Base-by-base conservation (phyloP, 2,888 invertebrate species). In the Watsonalla binaria region DNA sequence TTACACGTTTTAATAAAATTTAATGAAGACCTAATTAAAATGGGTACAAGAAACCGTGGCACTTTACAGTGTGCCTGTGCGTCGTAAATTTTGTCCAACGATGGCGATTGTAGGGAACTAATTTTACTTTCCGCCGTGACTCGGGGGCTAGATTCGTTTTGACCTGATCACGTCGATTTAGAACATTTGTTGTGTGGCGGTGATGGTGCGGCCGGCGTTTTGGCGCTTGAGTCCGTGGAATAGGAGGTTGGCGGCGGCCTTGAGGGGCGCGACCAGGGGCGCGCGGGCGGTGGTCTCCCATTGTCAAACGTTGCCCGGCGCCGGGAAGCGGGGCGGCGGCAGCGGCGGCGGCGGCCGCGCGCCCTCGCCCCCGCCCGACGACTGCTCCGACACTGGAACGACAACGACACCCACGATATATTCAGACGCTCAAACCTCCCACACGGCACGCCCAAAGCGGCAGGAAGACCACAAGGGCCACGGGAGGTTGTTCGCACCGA, bases 371-470 rank as follows among this genome's bases (percentile, higher is more conserved):
- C 90, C 92, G 86, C 91, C 91, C 91, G 96, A 96, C 92, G 95
- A 96, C 91, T 94, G 95, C 92, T 96, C 96, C 87, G 96, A 96
- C 88, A 96, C 96, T 94, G 95, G 92, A 90, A 84, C 11, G 6
- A 11, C 64, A 54, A 35, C 57, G 59, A 60, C n/a, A n/a, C n/a
- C n/a, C n/a, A n/a, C n/a, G n/a, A n/a, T n/a, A n/a, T n/a, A n/a
- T n/a, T n/a, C n/a, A n/a, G n/a, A n/a, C n/a, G n/a, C n/a, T n/a
- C n/a, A n/a, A n/a, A n/a, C n/a, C n/a, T n/a, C n/a, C n/a, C n/a
- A n/a, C n/a, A n/a, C n/a, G n/a, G n/a, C n/a, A n/a, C n/a, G n/a
- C n/a, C n/a, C n/a, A n/a, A n/a, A n/a, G n/a, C n/a, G n/a, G n/a
- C 35, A 35, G 35, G 35, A 35, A 6, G 35, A 6, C 35, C 24